phyloP scores from a whole-genome alignment of 2,888 invertebrate genomes.

The Antitype chi region DNA sequence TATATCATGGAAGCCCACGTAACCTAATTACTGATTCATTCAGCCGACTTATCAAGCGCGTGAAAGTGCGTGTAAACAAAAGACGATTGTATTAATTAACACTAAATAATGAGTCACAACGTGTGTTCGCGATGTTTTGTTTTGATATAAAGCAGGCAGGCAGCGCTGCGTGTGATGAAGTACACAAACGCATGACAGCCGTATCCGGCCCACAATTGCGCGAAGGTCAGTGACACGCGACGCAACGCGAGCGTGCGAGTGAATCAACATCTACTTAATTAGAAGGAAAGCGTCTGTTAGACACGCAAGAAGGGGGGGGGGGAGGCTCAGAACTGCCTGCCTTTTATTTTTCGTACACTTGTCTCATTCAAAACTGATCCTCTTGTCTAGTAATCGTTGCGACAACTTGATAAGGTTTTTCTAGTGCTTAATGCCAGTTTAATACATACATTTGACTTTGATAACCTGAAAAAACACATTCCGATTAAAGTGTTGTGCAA shows the following conservation, averaged over 20 bases:
- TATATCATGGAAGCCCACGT: constrained; percentile 34
- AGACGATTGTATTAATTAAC: constrained; percentile 61
- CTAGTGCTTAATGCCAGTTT: constrained; percentile 11
- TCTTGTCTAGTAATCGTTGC: neutral
- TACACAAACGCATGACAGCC: constrained; percentile 74
- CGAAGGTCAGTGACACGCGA: constrained; percentile 86
- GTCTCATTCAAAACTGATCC: constrained; percentile 20
- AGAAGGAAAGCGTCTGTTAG: constrained; percentile 71
- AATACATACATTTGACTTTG: constrained; percentile 7
- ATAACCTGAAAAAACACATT: constrained; percentile 12
- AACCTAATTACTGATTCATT: constrained; percentile 45
- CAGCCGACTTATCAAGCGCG: constrained; percentile 34
- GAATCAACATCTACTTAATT: constrained; percentile 81
- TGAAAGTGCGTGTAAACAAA: constrained; percentile 58
- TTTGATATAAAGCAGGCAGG: constrained; percentile 78
- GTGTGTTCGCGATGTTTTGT: constrained; percentile 68
- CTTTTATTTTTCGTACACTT: constrained; percentile 26
- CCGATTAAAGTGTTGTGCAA: neutral
- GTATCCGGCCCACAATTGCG: constrained; percentile 80
- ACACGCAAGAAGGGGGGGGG: constrained; percentile 14
- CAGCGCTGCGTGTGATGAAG: constrained; percentile 76
- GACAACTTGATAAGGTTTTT: constrained; percentile 28
- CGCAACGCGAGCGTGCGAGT: constrained; percentile 68
- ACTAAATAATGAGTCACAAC: constrained; percentile 61
- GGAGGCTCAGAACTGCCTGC: constrained; percentile 5